Base-by-base conservation (phyloP, 2,113 vertebrate genomes). In the Apodemus speciosus region DNA sequence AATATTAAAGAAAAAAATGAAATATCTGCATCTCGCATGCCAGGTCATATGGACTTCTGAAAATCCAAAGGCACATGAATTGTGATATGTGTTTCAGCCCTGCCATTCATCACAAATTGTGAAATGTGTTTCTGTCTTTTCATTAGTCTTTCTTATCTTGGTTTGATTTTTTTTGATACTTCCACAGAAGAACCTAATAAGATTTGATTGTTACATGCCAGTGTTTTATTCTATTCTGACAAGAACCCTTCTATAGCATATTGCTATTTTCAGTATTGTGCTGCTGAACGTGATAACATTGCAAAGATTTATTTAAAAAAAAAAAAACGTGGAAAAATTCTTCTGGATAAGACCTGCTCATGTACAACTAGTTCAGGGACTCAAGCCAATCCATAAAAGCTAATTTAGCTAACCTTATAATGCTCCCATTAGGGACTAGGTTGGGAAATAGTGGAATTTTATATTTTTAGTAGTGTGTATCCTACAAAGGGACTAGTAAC, bases 331-430 rank as follows among this genome's bases (percentile, higher is more conserved):
- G 6, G 15, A 64, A 15, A 43, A 49, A 40, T 88, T 84, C 51
- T 27, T 71, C 79, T 23, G 87, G 16, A 21, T 79, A 84, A 35
- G 3, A 58, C 8, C 38, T 49, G 38, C 40, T 46, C 14, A 20
- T 53, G 1, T 9, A 21, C 49, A 68, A 14, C 15, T 23, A 35
- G 62, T 87, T 18, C 1, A 88, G 64, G 66, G 80, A 64, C 13
- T 77, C 21, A 93, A 62, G 18, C 3, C 38, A 49, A 85, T 84
- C 71, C 18, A 91, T 93, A 38, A 71, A 93, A 94, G 43, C 16
- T 27, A 27, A 80, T 66, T 86, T 94, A 81, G 46, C 18, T 80
- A 30, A 6, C 16, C 40, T 84, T 64, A 64, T 84, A 46, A 18
- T 20, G 27, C 40, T 46, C 46, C 40, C 15, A 25, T 81, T 60